phyloP scores from a whole-genome alignment of 2,113 vertebrate genomes.

The Antechinus stuartii region DNA sequence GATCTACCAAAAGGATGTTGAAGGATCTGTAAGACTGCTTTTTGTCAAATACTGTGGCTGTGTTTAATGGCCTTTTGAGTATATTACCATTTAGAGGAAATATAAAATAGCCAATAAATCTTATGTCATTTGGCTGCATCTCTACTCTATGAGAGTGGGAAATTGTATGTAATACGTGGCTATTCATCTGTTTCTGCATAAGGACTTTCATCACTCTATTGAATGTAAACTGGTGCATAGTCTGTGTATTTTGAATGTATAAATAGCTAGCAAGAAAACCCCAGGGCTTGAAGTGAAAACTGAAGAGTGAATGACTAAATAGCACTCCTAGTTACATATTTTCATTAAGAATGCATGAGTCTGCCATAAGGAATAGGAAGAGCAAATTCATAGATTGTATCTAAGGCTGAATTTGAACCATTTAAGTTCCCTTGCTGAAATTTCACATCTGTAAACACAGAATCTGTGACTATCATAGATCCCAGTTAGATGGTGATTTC shows the following conservation, averaged over 20 bases:
- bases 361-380: not conserved
- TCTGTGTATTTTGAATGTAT: slow-evolving; percentile 37
- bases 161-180: not conserved
- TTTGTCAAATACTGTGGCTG: slow-evolving; percentile 17
- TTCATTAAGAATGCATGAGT: slow-evolving; percentile 24
- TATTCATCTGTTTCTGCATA: slow-evolving; percentile 33
- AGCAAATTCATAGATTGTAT: slow-evolving; percentile 38
- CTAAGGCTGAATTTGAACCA: not conserved
- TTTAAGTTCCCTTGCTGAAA: slow-evolving; percentile 29
- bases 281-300: not conserved
- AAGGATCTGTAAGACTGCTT: slow-evolving; percentile 36
- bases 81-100: slow-evolving; percentile 44
- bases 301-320: slow-evolving; percentile 25
- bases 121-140: slow-evolving; percentile 19
- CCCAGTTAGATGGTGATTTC: slow-evolving; percentile 18
- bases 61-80: slow-evolving; percentile 20
- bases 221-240: not conserved
- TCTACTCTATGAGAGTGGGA: not conserved
- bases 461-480: not conserved
- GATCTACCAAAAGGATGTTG: slow-evolving; percentile 56
- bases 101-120: slow-evolving; percentile 40
- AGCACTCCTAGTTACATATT: not conserved
- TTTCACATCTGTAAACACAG: slow-evolving; percentile 13
- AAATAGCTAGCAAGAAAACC: slow-evolving; percentile 21
- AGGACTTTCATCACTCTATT: slow-evolving; percentile 3